Base-by-base conservation (phyloP, 2,797 vertebrate species). In the Pipistrellus nathusii region DNA sequence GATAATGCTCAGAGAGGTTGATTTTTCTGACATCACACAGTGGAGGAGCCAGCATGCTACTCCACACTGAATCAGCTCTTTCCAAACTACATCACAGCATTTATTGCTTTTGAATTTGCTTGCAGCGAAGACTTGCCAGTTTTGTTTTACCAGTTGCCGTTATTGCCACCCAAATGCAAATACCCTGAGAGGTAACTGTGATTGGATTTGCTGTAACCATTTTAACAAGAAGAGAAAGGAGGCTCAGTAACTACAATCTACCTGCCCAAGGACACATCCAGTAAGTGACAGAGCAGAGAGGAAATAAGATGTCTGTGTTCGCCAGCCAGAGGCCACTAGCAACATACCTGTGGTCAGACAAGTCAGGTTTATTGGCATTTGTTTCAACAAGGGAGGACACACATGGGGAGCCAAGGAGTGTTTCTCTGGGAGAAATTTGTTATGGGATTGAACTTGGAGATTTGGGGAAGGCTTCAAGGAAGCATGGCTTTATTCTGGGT, bases 101-200 rank as follows among this genome's bases (percentile, higher is more conserved):
- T 91, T 44, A 59, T 66, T 77, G 69, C 32, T 92, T 85, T 77
- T 32, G 15, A 96, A 62, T 78, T 86, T 86, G 48, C 32, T 71
- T 77, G 77, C 53, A 73, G 48, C 20, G 11, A 66, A 62, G 35
- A 80, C 13, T 81, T 71, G 13, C 1, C 30, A 48, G 32, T 82
- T 86, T 73, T 91, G 23, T 66, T 82, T 62, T 23, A 30, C 53
- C 38, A 15, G 27, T 62, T 80, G 76, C n/a, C 25, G 14, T 72
- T 86, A 38, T 46, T 81, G 71, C 3, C 27, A 89, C 6, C 13
- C 20, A 59, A 62, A 90, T 59, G 17, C 4, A 64, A 93, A 91
- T 64, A 32, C 66, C 46, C 17, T 18, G 75, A 91, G 23, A 62
- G 13, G 75, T 66, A 30, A 72, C 27, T 81, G 46, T 12, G 30